These are phyloP conservation scores for Drosophila rellima DNA, from an alignment of 2,888 invertebrate genomes.

Conservation along the genomic window DNA sequence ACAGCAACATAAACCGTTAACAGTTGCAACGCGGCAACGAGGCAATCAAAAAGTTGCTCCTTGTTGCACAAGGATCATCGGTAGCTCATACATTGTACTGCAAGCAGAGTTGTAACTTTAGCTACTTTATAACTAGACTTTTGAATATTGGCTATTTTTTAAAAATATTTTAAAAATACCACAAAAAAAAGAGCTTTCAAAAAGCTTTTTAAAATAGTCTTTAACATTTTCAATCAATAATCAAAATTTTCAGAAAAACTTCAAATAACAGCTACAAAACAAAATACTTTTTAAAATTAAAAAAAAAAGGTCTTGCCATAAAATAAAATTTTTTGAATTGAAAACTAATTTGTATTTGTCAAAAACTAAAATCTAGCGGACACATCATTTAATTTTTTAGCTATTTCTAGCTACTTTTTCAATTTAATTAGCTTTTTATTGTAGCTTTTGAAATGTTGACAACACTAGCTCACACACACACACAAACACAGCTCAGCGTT, in stretches of 20 bases:
- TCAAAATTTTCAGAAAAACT: too few species aligned
- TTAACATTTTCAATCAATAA: too few species aligned
- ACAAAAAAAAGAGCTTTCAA: too few species aligned
- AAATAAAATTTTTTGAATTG: too few species aligned
- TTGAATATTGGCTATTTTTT: not conserved
- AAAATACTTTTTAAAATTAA: too few species aligned
- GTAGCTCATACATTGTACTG: slow-evolving; percentile 43
- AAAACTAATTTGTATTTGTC: too few species aligned
- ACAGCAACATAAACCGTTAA: slow-evolving; percentile 28
- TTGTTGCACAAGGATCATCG: slow-evolving; percentile 48
- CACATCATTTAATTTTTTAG: not conserved
- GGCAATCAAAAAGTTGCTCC: slow-evolving; percentile 65
- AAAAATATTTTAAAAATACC: not conserved
- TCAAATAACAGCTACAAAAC: too few species aligned
- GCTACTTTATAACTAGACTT: not conserved
- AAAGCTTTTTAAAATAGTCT: too few species aligned
- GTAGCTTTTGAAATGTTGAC: not conserved
- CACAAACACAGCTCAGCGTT: slow-evolving; percentile 4
- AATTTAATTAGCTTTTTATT: not conserved
- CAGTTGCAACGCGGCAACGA: slow-evolving; percentile 39
- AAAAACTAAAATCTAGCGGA: too few species aligned
- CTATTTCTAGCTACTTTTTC: not conserved
- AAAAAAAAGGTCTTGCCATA: too few species aligned
- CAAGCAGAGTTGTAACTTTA: not conserved
- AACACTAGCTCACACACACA: slow-evolving; percentile 1